Conservation (phyloP, 2,888 invertebrate genomes). For the Ormyrus labotus region DNA sequence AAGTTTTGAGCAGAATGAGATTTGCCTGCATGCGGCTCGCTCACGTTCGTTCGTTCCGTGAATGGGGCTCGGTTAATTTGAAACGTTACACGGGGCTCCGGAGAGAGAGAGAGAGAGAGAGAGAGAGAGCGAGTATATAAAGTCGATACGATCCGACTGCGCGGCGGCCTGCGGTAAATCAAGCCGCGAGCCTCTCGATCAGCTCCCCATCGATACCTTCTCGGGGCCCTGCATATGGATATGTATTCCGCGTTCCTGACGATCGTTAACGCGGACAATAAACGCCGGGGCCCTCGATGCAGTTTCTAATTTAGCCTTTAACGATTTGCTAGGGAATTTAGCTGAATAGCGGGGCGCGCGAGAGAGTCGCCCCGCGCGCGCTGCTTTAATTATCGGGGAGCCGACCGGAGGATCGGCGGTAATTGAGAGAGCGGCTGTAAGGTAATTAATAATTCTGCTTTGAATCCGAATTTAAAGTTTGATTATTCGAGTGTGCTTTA, state of each 20-base stretch:
- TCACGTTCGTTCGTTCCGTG: conserved; percentile 70
- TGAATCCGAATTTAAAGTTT: too few species aligned
- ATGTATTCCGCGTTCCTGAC: conserved; percentile 58
- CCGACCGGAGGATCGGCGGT: too few species aligned
- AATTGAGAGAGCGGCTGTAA: too few species aligned
- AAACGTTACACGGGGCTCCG: conserved; percentile 65
- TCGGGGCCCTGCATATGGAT: conserved; percentile 45
- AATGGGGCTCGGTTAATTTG: conserved; percentile 68
- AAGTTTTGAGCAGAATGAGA: conserved; percentile 27
- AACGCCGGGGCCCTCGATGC: not conserved
- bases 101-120: not conserved
- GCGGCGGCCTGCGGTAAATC: conserved; percentile 52
- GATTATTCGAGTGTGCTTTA: too few species aligned
- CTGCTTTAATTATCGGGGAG: too few species aligned
- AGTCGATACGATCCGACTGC: conserved; percentile 54
- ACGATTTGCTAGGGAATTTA: too few species aligned
- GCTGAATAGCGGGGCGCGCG: too few species aligned
- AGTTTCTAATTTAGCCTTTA: too few species aligned
- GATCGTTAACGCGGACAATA: conserved; percentile 57
- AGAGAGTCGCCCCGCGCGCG: too few species aligned
- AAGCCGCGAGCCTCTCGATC: conserved; percentile 53
- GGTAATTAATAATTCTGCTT: too few species aligned
- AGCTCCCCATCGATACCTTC: conserved; percentile 34
- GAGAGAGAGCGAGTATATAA: conserved; percentile 50
- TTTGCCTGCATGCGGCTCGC: conserved; percentile 57